Evolutionary conservation across 2,888 invertebrate species (phyloP).

Genomic region (Allygus modestus): DNA sequence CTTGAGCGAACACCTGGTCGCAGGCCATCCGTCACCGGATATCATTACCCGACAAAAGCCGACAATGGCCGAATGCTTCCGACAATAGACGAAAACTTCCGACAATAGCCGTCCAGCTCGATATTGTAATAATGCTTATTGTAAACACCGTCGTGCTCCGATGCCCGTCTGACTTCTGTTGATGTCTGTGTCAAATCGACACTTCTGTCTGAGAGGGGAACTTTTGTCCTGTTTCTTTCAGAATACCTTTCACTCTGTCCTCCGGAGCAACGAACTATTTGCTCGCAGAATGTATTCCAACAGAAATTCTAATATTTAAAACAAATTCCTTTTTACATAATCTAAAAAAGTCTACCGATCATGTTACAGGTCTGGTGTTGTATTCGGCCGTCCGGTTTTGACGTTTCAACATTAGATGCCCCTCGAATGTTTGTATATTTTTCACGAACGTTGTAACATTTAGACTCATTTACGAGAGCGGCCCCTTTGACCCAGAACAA

Average conservation of each 20-base stretch:
- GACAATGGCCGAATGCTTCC: slow-evolving; percentile 44
- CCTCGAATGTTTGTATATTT: neutral
- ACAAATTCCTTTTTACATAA: too few species aligned
- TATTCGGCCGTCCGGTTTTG: too few species aligned
- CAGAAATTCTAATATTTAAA: too few species aligned
- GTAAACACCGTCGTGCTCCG: slow-evolving; percentile 46
- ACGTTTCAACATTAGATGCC: neutral
- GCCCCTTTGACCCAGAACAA: neutral
- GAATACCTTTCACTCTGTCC: neutral
- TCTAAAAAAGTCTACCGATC: too few species aligned
- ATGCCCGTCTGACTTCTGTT: slow-evolving; percentile 40
- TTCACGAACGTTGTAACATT: neutral
- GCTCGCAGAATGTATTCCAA: too few species aligned
- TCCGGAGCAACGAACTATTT: neutral
- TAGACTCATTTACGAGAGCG: neutral
- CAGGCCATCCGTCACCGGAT: slow-evolving; percentile 46
- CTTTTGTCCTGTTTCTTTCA: neutral
- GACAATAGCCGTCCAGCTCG: slow-evolving; percentile 47
- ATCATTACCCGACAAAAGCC: slow-evolving; percentile 48
- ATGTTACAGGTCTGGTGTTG: too few species aligned
- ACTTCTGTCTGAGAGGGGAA: neutral
- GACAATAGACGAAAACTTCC: slow-evolving; percentile 43
- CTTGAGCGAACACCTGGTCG: slow-evolving; percentile 46
- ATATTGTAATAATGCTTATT: slow-evolving; percentile 58
- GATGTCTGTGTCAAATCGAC: slow-evolving; percentile 52